These are phyloP conservation scores for Drosophila dunni DNA, from an alignment of 1,140 invertebrate species.

Conservation along the genomic window DNA sequence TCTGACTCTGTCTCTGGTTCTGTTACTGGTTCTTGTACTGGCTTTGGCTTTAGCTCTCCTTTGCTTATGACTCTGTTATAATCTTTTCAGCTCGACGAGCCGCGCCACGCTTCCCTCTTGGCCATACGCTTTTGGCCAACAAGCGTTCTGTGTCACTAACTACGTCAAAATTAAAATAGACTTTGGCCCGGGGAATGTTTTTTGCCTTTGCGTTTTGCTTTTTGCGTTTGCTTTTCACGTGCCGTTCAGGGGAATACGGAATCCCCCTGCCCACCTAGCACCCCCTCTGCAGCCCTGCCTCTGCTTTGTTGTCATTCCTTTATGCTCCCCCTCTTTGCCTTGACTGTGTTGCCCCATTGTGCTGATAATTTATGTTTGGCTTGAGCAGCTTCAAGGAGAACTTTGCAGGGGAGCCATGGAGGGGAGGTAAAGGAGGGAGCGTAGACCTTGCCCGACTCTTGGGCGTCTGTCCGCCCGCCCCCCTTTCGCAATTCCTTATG, in stretches of 20 bases:
- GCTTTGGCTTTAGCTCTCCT: neutral
- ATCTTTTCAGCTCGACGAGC: constrained; percentile 33
- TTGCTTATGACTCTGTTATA: constrained; percentile 61
- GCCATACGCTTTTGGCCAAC: constrained; percentile 46
- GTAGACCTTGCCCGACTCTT: constrained; percentile 32
- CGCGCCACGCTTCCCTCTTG: constrained; percentile 1
- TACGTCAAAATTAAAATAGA: constrained; percentile 78
- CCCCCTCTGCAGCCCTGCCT: neutral
- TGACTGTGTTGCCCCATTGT: constrained; percentile 65
- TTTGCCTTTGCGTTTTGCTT: neutral
- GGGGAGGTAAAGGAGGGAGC: neutral
- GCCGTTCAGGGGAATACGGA: neutral
- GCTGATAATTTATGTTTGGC: constrained; percentile 66
- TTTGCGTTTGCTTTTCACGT: constrained; percentile 16
- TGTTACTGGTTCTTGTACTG: too few relatives aligned
- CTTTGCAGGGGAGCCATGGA: neutral
- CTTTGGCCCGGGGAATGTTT: constrained; percentile 48
- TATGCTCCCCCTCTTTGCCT: constrained; percentile 45
- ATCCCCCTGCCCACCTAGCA: neutral
- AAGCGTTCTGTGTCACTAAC: constrained; percentile 69
- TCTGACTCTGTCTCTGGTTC: too few relatives aligned
- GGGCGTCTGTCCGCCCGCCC: constrained; percentile 31
- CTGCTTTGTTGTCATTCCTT: constrained; percentile 38
- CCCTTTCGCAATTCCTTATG: constrained; percentile 29
- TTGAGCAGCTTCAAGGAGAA: constrained; percentile 17